Conservation (phyloP, 1,140 invertebrate genomes). For the Yoshiicerus persimilis region DNA sequence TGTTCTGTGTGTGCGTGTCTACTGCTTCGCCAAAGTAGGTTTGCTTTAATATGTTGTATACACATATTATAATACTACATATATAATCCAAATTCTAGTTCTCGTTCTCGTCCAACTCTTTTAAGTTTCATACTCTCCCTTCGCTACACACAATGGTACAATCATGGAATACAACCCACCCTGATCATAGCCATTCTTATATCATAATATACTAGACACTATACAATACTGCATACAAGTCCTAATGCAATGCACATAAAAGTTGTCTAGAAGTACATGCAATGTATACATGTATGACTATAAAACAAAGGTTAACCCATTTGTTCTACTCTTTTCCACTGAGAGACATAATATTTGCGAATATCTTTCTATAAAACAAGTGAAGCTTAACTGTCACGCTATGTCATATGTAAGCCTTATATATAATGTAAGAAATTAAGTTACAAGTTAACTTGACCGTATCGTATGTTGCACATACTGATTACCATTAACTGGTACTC, state of each 20-base stretch:
- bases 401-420: background rate
- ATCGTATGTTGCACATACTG: background rate
- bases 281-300: background rate
- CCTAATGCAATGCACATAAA: background rate
- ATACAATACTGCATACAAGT: background rate
- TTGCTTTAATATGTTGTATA: background rate
- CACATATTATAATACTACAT: background rate
- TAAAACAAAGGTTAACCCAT: background rate
- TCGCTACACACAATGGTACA: too few relatives aligned
- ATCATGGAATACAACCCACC: background rate
- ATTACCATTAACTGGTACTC: background rate
- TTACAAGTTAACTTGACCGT: background rate
- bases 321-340: background rate
- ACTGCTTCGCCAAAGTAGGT: background rate
- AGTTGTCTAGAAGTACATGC: background rate
- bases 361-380: background rate
- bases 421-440: background rate
- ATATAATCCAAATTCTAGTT: background rate
- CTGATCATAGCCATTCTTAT: background rate
- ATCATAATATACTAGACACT: background rate
- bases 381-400: background rate
- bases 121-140: background rate
- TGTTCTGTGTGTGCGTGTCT: background rate
- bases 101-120: constrained; percentile 1
- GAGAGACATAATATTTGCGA: background rate